Conservation (phyloP, 30 jellyfish, hydroid and myxozoan species). For the Clytia hemisphaerica region DNA sequence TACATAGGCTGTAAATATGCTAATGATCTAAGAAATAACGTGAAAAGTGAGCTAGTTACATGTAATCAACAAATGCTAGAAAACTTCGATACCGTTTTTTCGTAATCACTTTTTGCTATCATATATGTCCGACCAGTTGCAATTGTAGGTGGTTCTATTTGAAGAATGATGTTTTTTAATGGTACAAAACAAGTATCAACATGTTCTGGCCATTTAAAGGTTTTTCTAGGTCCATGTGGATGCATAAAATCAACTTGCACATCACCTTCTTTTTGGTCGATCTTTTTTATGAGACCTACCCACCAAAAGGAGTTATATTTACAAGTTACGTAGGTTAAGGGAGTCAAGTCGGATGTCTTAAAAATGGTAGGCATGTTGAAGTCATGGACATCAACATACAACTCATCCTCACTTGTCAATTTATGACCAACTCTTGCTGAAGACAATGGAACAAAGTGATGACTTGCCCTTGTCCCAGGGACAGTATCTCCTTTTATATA, state of each 20-base stretch:
- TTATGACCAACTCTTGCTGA: slow-evolving; percentile 17
- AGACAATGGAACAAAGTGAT: slow-evolving; percentile 34
- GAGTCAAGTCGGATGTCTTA: too few species aligned
- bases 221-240: slow-evolving; percentile 32
- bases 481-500: slow-evolving; percentile 13
- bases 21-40: too few species aligned
- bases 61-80: too few species aligned
- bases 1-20: too few species aligned
- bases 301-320: slow-evolving; percentile 12
- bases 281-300: slow-evolving; percentile 7
- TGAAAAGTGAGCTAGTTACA: too few species aligned
- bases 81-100: too few species aligned
- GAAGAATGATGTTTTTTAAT: too few species aligned
- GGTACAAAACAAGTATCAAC: slow-evolving; percentile 38
- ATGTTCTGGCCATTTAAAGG: slow-evolving; percentile 22
- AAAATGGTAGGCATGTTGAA: too few species aligned
- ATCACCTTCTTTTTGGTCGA: slow-evolving; percentile 2
- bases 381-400: neutral
- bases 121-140: too few species aligned
- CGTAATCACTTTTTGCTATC: too few species aligned
- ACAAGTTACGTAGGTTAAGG: too few species aligned
- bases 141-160: too few species aligned
- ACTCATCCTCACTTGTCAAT: neutral
- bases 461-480: slow-evolving; percentile 46
- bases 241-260: slow-evolving; percentile 23